Base-by-base conservation (phyloP, 2,113 vertebrate genomes). In the Hystrix brachyura region DNA sequence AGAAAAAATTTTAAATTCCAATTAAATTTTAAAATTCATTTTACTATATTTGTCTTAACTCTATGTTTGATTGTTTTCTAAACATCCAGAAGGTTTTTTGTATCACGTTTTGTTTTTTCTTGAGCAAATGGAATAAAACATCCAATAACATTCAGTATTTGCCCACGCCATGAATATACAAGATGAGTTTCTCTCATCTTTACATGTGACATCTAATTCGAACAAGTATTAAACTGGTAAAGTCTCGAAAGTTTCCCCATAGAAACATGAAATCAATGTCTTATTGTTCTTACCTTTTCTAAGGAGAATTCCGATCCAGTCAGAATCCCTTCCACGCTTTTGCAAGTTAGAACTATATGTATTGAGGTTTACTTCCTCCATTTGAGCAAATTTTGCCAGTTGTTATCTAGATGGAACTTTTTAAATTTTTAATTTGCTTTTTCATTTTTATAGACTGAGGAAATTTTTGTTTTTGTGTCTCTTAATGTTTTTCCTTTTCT, bases 11-110 rank as follows among this genome's bases (percentile, higher is more conserved):
- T 88, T 34, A 80, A 94, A 86, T 88, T 91, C 91, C 3, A 6
- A n/a, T 65, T 67, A 87, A 74, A 74, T 93, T 93, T 71, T 60
- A 89, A 96, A 89, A 51, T 2, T 38, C 11, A 69, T 62, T 96
- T 78, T 90, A 84, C 51, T 69, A 19, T 81, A 91, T 93, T 93
- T 94, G 71, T 23, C 7, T 91, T 87, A 62, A 93, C 67, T 46
- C 32, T 93, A 46, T 67, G 53, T 72, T 60, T 95, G 46, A 51
- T 64, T 78, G 32, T 34, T 72, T 92, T 82, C 34, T 59, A 76
- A 64, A 86, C 13, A 59, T 64, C 3, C 3, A 48, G 6, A 27
- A 55, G 7, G 43, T 95, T 60, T 71, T 97, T 72, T 83, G n/a
- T 67, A 14, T 9, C 7, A 84, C 69, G 29, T 69, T 94, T 95